Percentiles rank a stretch among this genome's conserved stretches.
Evolutionary conservation across 2,888 invertebrate genomes (phyloP).

Genomic region (Lepidocyrtinus sp.): DNA sequence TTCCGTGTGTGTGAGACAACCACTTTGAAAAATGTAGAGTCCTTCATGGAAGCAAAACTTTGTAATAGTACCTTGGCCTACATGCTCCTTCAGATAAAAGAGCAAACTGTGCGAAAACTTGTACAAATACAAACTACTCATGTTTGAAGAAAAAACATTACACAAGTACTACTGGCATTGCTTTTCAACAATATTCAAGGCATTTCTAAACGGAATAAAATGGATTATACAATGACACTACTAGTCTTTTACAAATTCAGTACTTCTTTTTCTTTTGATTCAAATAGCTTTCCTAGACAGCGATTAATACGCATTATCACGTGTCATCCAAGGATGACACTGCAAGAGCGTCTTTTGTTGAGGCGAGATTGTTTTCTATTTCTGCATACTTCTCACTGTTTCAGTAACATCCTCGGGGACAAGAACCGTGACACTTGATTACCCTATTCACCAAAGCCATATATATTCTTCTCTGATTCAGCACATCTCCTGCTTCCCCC

Average conservation of each 20-base stretch:
- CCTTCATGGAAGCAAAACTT: background rate
- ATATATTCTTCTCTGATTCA: constrained; percentile 35
- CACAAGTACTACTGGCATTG: background rate
- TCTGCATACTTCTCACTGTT: no score
- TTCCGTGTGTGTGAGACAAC: background rate
- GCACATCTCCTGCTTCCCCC: constrained; percentile 55
- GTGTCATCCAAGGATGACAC: background rate
- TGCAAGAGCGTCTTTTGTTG: background rate
- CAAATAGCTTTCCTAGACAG: background rate
- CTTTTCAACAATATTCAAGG: background rate
- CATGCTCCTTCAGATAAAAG: background rate
- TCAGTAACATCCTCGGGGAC: constrained; percentile 31
- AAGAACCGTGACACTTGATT: background rate
- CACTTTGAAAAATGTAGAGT: background rate
- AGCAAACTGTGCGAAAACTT: no score
- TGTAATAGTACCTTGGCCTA: background rate
- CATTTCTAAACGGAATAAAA: background rate
- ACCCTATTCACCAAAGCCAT: background rate
- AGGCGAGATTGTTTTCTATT: background rate
- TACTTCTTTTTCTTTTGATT: background rate
- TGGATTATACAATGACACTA: background rate
- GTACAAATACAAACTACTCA: background rate
- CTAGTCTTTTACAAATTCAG: background rate
- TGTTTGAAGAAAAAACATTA: background rate
- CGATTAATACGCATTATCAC: background rate